Base-by-base conservation (phyloP, 2,888 invertebrate species). In the Agrotis puta region DNA sequence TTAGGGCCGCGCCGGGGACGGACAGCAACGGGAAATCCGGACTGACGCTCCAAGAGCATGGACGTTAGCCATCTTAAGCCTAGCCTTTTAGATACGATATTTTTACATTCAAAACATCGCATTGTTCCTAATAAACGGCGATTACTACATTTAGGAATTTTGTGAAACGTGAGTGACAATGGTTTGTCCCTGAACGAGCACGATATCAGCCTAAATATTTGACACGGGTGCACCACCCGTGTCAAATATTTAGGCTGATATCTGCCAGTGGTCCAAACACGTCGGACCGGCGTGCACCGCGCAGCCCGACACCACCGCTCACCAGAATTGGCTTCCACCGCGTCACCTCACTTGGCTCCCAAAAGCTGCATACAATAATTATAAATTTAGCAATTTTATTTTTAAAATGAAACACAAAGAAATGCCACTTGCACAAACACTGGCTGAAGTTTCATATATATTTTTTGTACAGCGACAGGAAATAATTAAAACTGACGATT, bases 401-500 rank as follows among this genome's bases (percentile, higher is more conserved):
- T 86, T 84, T 85, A 83, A 51, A 79, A 58, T 57, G 69, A 74
- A 80, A 86, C 75, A 85, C 87, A 86, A 86, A 85, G 87, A 86
- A 82, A 73, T 71, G 66, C 66, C 81, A 71, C 67, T 78, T 72
- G 70, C 75, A 77, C 71, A 79, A 83, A 81, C 73, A 81, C 67
- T 69, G 70, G 58, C 51, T 61, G 58, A 77, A 66, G 53, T 71
- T 75, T 76, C 72, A 59, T 75, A 81, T 79, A 73, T 79, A 76
- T 82, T 74, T 74, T 61, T 74, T 77, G n/a, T n/a, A 81, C 78
- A 72, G 79, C 79, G 78, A 83, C 85, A 85, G 86, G 86, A 86
- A 86, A 86, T 85, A 86, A 86, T 86, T 86, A 85, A 83, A 85
- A 83, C 67, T 66, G 66, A 74, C 77, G 64, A 84, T 86, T 84